phyloP scores from a whole-genome alignment of 2,797 vertebrate species.

The Stomatorhinus walkeri region DNA sequence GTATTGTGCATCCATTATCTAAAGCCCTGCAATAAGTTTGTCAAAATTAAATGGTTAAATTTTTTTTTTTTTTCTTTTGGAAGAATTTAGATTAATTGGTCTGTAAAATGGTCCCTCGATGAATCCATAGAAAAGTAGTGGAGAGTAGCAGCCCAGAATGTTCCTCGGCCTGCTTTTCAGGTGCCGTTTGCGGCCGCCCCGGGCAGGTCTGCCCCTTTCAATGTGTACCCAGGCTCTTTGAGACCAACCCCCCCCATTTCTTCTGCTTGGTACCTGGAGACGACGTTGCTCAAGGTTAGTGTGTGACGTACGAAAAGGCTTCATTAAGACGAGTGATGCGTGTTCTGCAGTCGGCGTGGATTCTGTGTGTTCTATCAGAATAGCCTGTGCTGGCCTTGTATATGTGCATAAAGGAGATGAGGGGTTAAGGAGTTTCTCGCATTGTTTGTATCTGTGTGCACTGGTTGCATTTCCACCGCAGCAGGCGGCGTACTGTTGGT shows the following conservation, averaged over 20 bases:
- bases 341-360: neutral
- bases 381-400: neutral
- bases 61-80: neutral
- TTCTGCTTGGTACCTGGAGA: slow-evolving; percentile 23
- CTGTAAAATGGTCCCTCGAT: neutral
- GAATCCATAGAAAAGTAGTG: no score
- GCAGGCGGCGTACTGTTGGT: neutral
- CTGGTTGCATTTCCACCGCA: neutral
- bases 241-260: slow-evolving; percentile 26
- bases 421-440: neutral
- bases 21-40: no score
- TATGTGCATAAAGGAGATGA: neutral
- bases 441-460: no score
- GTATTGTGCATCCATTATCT: no score
- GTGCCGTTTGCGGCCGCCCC: slow-evolving; percentile 32
- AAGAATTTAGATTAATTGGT: neutral
- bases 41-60: no score
- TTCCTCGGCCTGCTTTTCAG: slow-evolving; percentile 18
- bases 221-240: slow-evolving; percentile 36
- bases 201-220: slow-evolving; percentile 28
- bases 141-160: neutral
- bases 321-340: neutral
- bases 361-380: neutral
- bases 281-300: neutral
- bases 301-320: neutral